A percentile compares a stretch with the other conserved stretches of the same genome.
phyloP scores from a whole-genome alignment of 1,140 invertebrate species.

The Diabrotica undecimpunctata region DNA sequence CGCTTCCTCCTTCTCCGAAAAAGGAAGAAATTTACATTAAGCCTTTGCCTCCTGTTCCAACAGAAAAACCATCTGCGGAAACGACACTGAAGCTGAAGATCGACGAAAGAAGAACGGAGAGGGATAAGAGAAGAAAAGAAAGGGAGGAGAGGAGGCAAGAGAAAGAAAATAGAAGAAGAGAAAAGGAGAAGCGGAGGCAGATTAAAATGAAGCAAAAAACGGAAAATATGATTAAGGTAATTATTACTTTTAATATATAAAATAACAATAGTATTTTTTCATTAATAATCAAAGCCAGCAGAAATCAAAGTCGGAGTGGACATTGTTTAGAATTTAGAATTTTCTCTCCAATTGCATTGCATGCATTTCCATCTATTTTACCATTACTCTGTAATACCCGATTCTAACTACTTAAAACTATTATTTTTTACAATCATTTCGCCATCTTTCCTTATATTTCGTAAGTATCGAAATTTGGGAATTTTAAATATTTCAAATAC shows the following conservation, averaged over 20 bases:
- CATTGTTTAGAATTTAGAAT: too few species aligned
- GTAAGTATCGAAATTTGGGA: too few species aligned
- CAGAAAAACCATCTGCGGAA: slow-evolving; percentile 33
- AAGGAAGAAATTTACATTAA: slow-evolving; percentile 16
- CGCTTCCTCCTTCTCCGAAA: slow-evolving; percentile 1
- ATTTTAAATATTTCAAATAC: too few species aligned
- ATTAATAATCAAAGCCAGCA: too few species aligned
- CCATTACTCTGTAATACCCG: too few species aligned
- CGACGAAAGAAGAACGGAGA: slow-evolving; percentile 38
- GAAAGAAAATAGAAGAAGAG: slow-evolving; percentile 43
- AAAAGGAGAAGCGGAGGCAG: slow-evolving; percentile 43
- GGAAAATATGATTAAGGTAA: slow-evolving; percentile 48
- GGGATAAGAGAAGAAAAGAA: slow-evolving; percentile 39
- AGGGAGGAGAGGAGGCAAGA: slow-evolving; percentile 41
- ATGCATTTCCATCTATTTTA: too few species aligned
- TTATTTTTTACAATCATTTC: too few species aligned
- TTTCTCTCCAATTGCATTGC: too few species aligned
- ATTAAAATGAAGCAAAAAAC: slow-evolving; percentile 42
- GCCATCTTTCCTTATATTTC: too few species aligned
- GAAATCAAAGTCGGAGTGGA: too few species aligned
- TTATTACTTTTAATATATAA: background rate
- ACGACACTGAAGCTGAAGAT: slow-evolving; percentile 32
- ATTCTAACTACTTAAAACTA: too few species aligned
- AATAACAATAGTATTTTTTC: too few species aligned
- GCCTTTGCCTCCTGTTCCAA: background rate